Percentiles rank a stretch among this genome's conserved stretches.
phyloP scores from a whole-genome alignment of 2,888 invertebrate genomes.

The Lepidocyrtoides sp. region DNA sequence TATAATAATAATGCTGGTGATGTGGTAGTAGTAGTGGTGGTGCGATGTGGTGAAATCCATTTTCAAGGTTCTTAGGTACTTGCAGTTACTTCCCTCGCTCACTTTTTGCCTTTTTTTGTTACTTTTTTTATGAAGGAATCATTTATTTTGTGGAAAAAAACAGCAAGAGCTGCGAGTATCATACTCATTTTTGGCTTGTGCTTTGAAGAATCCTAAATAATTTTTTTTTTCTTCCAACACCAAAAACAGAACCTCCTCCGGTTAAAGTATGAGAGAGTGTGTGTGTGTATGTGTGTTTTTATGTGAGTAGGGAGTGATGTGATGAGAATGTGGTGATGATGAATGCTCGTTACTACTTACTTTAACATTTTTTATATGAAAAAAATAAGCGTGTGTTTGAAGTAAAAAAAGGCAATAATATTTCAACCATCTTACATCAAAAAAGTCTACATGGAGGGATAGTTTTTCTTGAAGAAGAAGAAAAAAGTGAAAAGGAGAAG shows the following conservation, averaged over 20 bases:
- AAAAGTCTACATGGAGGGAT: no score
- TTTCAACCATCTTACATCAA: no score
- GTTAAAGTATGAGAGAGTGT: no score
- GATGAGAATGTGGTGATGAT: not conserved
- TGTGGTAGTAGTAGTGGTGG: not conserved
- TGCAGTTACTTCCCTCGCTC: not conserved
- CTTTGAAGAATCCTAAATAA: no score
- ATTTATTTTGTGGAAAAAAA: not conserved
- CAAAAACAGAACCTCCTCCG: no score
- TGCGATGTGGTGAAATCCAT: not conserved
- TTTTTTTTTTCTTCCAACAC: no score
- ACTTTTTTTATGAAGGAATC: no score
- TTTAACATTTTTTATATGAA: not conserved
- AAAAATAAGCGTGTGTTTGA: not conserved
- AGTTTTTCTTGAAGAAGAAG: no score
- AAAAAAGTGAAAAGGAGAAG: no score
- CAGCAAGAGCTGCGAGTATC: not conserved
- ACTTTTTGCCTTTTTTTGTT: not conserved
- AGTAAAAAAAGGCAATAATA: not conserved
- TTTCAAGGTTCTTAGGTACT: conserved; percentile 49
- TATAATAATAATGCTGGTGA: no score
- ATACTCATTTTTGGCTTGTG: not conserved
- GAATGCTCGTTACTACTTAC: conserved; percentile 10
- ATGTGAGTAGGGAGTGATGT: not conserved
- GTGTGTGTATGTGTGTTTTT: not conserved